Conservation (phyloP, 1,140 invertebrate species). For the Rhagoletis pomonella region DNA sequence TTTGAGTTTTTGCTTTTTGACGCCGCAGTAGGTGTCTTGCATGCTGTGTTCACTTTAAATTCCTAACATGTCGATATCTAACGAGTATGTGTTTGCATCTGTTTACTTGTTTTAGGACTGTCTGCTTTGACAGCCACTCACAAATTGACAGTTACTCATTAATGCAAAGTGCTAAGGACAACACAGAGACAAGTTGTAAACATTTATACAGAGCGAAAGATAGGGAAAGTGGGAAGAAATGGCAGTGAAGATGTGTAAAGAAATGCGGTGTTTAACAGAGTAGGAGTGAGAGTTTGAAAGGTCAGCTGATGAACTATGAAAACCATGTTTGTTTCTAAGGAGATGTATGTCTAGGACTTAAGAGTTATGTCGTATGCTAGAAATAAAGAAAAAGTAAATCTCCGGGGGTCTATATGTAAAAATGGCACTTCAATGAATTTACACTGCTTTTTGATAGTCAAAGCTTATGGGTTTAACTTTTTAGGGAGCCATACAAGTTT, state of each 20-base stretch:
- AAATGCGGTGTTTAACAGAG: neutral
- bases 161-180: constrained; percentile 42
- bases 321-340: no score
- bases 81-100: neutral
- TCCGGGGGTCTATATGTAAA: no score
- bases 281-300: neutral
- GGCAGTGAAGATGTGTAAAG: neutral
- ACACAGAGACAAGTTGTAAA: constrained; percentile 13
- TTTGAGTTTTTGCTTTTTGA: neutral
- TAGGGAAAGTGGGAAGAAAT: neutral
- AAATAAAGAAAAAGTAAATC: no score
- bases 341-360: no score
- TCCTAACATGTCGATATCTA: neutral
- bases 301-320: no score
- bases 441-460: no score
- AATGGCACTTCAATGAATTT: no score
- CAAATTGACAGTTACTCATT: constrained; percentile 50
- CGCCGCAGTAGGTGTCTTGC: neutral
- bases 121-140: constrained; percentile 45
- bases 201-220: neutral
- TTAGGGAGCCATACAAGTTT: no score
- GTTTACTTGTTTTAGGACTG: constrained; percentile 4
- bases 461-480: no score
- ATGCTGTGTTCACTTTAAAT: neutral
- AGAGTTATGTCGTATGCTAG: no score